Conservation (phyloP, 92 coral and sea anemone genomes). For the Metridium senile region DNA sequence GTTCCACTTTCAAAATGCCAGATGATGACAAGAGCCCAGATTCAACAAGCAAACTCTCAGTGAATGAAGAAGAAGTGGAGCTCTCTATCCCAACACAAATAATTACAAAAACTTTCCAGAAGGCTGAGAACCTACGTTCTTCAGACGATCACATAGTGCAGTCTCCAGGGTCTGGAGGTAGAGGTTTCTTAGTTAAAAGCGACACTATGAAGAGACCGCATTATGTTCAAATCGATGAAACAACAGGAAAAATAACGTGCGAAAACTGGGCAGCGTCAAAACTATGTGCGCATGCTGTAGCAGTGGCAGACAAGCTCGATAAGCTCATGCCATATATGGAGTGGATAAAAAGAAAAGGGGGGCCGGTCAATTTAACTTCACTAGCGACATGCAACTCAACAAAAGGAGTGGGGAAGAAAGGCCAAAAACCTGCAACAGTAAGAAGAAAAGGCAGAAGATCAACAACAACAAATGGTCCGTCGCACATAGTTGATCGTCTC, state of each 20-base stretch:
- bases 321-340: constrained; percentile 16
- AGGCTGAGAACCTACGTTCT: neutral
- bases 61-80: neutral
- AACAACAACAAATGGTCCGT: too few species aligned
- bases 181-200: constrained; percentile 37
- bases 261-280: constrained; percentile 34
- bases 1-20: too few species aligned
- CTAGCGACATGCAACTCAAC: constrained; percentile 27
- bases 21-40: too few species aligned
- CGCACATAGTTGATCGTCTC: too few species aligned
- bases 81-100: neutral
- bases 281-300: constrained; percentile 43
- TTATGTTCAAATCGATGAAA: constrained; percentile 21
- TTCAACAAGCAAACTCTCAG: neutral
- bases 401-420: constrained; percentile 45
- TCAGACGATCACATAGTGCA: neutral
- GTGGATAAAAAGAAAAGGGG: constrained; percentile 15
- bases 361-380: constrained; percentile 26
- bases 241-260: constrained; percentile 44
- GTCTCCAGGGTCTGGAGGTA: neutral
- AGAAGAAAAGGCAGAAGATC: constrained; percentile 24
- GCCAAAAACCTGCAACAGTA: constrained; percentile 17
- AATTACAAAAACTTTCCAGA: neutral
- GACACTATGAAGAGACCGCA: constrained; percentile 27
- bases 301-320: constrained; percentile 31